Base-by-base conservation (phyloP, 2,888 invertebrate species). In the Melanostoma scalare region DNA sequence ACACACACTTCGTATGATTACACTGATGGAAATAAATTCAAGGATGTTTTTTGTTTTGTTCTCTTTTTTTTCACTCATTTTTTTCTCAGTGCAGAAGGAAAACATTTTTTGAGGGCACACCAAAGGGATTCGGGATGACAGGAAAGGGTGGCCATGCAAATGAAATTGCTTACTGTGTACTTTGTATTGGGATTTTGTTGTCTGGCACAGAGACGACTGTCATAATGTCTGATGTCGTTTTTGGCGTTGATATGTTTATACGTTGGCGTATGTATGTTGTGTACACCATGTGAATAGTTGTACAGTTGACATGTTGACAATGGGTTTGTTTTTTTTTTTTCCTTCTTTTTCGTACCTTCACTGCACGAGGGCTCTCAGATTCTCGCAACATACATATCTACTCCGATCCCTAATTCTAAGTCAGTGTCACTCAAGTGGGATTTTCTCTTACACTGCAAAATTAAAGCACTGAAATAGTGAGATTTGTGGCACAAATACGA, bases 81-180 rank as follows among this genome's bases (percentile, higher is more conserved):
- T 36, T 58, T 71, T 75, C 61, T 56, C 72, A 35, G 63, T 76
- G 71, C 68, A 69, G 78, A 58, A 56, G 63, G 20, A 5, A 58
- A 72, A 63, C 56, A 55, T 58, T 72, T 72, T 77, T 72, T 67
- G 42, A 58, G 55, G 42, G 50, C 33, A 68, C 6, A 30, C 53
- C 36, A 6, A 10, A 55, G 42, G 38, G 61, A 63, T 56, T 42
- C 35, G 53, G 73, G 56, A 48, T 74, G 74, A 71, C 74, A 69
- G 72, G 40, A 68, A 74, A 75, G 79, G 84, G 84, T 79, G 84
- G 84, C 74, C 69, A 79, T 79, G 79, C 84, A 84, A 84, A 79
- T 84, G 84, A 84, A 84, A 84, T 84, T 84, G 84, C 84, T 84
- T 84, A 84, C 84, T 84, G 79, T 84, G 84, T 84, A 75, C 74